Percentiles rank a stretch among this genome's conserved stretches.
phyloP scores from a whole-genome alignment of 2,888 invertebrate species.

The Homarus gammarus region DNA sequence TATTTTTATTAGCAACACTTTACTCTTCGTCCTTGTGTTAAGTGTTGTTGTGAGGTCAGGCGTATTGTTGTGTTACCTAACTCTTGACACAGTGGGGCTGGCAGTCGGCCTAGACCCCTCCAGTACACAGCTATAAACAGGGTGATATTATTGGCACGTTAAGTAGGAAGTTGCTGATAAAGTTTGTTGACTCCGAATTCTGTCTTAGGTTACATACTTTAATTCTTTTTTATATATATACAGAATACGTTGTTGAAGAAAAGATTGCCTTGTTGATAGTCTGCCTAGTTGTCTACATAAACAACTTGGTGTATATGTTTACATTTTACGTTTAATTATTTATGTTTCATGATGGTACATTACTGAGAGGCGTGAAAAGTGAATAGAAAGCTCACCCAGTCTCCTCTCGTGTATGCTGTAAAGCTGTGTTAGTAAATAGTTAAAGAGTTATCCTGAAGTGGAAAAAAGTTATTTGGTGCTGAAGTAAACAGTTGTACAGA shows the following conservation, averaged over 20 bases:
- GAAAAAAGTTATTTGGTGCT: too few species aligned
- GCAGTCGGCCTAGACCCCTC: neutral
- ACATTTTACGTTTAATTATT: too few species aligned
- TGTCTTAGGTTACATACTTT: neutral
- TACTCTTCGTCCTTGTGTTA: too few species aligned
- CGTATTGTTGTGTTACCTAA: too few species aligned
- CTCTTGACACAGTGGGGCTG: neutral
- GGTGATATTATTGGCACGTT: neutral
- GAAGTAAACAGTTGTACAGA: too few species aligned
- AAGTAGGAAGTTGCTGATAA: neutral
- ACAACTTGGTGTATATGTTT: neutral
- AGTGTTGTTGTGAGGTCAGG: too few species aligned
- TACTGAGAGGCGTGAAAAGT: neutral
- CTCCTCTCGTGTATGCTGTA: too few species aligned
- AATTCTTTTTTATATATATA: neutral
- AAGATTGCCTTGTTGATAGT: neutral
- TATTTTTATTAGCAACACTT: too few species aligned
- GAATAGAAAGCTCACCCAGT: too few species aligned
- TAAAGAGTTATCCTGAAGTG: too few species aligned
- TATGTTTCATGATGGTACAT: neutral
- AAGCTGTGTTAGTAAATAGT: too few species aligned
- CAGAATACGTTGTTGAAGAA: too few species aligned
- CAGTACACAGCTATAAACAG: slow-evolving; percentile 4
- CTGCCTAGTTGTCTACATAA: neutral
- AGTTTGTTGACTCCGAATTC: neutral